These are phyloP conservation scores for Muricea muricata DNA, from an alignment of 92 coral and sea anemone genomes.

Conservation along the genomic window DNA sequence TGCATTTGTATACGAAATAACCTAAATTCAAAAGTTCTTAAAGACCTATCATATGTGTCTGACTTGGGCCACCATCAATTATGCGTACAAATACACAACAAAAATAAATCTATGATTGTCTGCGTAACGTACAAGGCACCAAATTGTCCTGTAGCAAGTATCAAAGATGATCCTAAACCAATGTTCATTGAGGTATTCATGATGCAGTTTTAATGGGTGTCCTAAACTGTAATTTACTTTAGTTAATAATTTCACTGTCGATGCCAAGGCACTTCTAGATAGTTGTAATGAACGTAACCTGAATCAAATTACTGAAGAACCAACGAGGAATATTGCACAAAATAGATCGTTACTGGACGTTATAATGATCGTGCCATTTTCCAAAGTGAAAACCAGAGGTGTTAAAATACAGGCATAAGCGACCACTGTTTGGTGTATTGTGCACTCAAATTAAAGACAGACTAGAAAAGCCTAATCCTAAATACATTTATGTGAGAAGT, in stretches of 20 bases:
- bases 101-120: slow-evolving; percentile 1
- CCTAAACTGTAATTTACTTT: slow-evolving; percentile 26
- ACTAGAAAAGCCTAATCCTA: slow-evolving; percentile 17
- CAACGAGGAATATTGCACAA: too few species aligned
- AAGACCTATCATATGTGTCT: too few species aligned
- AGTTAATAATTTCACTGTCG: slow-evolving; percentile 1
- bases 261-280: slow-evolving; percentile 13
- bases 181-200: too few species aligned
- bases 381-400: too few species aligned
- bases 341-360: too few species aligned
- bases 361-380: too few species aligned
- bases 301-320: slow-evolving; percentile 22
- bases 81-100: too few species aligned
- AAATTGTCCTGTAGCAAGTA: slow-evolving; percentile 24
- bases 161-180: slow-evolving; percentile 13
- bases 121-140: slow-evolving; percentile 19
- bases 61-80: too few species aligned
- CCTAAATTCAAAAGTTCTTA: too few species aligned
- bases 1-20: too few species aligned
- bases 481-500: background rate
- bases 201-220: background rate
- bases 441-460: slow-evolving; percentile 10
- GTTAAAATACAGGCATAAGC: too few species aligned
- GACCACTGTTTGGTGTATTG: too few species aligned
- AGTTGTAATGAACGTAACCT: slow-evolving; percentile 22